Percentiles rank a stretch among this genome's conserved stretches.
Evolutionary conservation across 1,140 invertebrate genomes (phyloP).

Genomic region (Philotrypesis tridentata): DNA sequence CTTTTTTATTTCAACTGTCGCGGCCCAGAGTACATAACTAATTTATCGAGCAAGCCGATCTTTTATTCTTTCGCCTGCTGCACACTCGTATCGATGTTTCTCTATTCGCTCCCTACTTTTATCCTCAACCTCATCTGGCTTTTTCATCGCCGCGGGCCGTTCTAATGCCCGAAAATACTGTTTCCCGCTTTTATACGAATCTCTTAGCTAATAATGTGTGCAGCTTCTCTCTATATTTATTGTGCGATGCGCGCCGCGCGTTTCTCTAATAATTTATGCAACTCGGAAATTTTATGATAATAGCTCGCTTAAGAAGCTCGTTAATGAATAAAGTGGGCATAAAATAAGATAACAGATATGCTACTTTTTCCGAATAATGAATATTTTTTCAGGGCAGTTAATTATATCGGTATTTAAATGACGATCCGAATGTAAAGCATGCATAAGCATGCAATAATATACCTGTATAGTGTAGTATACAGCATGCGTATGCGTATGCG

Average conservation of each 20-base stretch:
- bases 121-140: neutral
- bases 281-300: constrained; percentile 50
- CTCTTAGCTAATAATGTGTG: constrained; percentile 2
- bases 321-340: constrained; percentile 49
- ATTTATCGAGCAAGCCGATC: constrained; percentile 71
- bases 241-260: constrained; percentile 30
- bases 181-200: constrained; percentile 44
- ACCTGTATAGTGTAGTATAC: no score
- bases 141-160: constrained; percentile 9
- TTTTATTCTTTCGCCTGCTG: constrained; percentile 57
- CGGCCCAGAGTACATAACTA: constrained; percentile 65
- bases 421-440: constrained; percentile 34
- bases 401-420: constrained; percentile 27
- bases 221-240: no score
- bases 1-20: constrained; percentile 69
- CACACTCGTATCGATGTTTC: neutral
- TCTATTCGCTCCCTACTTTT: neutral
- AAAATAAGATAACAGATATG: constrained; percentile 44
- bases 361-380: constrained; percentile 20
- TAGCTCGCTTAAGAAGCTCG: constrained; percentile 40
- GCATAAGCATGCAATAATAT: no score
- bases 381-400: constrained; percentile 33
- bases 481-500: no score
- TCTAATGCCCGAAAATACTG: constrained; percentile 37
- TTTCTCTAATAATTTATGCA: constrained; percentile 42